Conservation (phyloP, 2,888 invertebrate species). For the Metacarcinus magister region DNA sequence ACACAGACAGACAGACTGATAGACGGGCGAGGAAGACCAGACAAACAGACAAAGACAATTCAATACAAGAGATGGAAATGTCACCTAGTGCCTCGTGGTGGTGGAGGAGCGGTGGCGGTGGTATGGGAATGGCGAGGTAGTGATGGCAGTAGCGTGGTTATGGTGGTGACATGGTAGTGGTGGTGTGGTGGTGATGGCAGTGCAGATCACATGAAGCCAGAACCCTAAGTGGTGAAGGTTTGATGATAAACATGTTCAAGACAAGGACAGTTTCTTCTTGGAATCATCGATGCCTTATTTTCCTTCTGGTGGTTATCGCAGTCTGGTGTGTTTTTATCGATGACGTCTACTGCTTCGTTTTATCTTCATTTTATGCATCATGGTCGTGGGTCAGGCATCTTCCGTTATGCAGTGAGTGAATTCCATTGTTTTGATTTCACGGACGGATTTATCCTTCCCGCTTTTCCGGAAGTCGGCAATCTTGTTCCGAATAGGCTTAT, state of each 20-base stretch:
- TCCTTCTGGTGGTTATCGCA: too few relatives aligned
- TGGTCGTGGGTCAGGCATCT: not conserved
- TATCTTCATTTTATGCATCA: not conserved
- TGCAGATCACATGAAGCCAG: not conserved
- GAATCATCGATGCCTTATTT: too few relatives aligned
- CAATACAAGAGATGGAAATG: not conserved
- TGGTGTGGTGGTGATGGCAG: not conserved
- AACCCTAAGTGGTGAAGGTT: too few relatives aligned
- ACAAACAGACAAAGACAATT: not conserved
- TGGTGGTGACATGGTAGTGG: not conserved
- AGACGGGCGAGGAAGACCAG: not conserved
- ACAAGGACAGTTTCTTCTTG: not conserved
- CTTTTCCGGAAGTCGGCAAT: not conserved
- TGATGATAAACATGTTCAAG: not conserved
- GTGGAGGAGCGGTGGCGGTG: not conserved
- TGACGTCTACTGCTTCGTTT: not conserved
- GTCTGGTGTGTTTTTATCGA: not conserved
- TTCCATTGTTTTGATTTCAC: not conserved
- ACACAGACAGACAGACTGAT: not conserved
- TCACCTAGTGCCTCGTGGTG: not conserved
- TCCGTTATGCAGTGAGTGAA: not conserved
- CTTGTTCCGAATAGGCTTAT: not conserved
- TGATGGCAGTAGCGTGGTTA: not conserved
- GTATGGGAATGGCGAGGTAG: not conserved
- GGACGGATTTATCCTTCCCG: conserved; percentile 8